Evolutionary conservation across 53 echinoderm and acorn worm genomes (phyloP).

Genomic region (Luidia sarsii): DNA sequence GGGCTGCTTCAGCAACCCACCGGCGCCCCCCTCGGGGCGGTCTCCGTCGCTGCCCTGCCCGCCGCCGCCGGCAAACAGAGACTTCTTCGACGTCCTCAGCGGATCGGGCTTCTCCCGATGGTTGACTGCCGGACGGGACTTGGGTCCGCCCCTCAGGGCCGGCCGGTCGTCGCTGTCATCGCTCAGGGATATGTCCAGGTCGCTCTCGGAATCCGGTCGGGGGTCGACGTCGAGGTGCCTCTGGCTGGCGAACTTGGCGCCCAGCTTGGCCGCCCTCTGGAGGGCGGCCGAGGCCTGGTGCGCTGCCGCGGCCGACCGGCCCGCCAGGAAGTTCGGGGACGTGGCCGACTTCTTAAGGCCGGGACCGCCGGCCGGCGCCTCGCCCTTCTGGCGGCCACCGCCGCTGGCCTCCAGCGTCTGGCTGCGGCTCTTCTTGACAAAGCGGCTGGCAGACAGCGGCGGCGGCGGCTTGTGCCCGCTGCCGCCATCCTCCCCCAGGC

Average conservation of each 20-base stretch:
- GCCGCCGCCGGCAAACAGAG: slow-evolving; percentile 4
- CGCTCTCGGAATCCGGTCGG: slow-evolving; percentile 46
- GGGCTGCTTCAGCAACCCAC: slow-evolving; percentile 52
- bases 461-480: not conserved
- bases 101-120: not conserved
- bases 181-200: slow-evolving; percentile 38
- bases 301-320: slow-evolving; percentile 51
- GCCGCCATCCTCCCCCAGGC: slow-evolving; percentile 22
- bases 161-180: not conserved
- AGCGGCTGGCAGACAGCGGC: slow-evolving; percentile 37
- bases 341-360: slow-evolving; percentile 43
- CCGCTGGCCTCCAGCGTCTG: slow-evolving; percentile 45
- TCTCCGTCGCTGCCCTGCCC: slow-evolving; percentile 3
- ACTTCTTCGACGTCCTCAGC: not conserved
- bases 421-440: slow-evolving; percentile 63
- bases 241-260: slow-evolving; percentile 56
- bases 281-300: slow-evolving; percentile 56
- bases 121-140: not conserved
- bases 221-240: slow-evolving; percentile 27
- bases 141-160: not conserved
- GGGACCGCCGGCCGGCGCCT: not conserved
- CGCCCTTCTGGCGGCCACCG: not conserved
- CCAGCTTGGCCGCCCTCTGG: slow-evolving; percentile 55
- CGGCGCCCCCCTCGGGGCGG: slow-evolving; percentile 13
- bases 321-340: slow-evolving; percentile 41